Evolutionary conservation across 2,797 vertebrate genomes (phyloP).

Genomic region (Sebastes umbrosus): DNA sequence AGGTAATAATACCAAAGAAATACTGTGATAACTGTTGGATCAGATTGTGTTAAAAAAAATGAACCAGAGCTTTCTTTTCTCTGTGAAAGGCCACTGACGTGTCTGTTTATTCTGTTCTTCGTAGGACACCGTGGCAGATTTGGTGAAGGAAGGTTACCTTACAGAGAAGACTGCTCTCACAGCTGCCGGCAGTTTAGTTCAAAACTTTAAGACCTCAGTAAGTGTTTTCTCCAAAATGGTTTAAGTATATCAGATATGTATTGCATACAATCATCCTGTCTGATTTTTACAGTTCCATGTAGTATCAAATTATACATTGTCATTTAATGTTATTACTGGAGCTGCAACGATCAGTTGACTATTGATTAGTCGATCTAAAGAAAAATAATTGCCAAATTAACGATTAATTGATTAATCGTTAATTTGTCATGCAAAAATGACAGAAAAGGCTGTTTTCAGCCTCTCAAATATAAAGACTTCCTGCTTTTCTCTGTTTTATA

Average conservation of each 20-base stretch:
- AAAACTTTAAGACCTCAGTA: conserved; percentile 84
- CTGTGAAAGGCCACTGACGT: not conserved
- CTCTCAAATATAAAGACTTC: too few species aligned
- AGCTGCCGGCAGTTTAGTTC: conserved; percentile 84
- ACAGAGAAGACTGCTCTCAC: conserved; percentile 85
- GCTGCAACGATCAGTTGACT: too few species aligned
- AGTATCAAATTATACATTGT: not conserved
- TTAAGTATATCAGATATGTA: not conserved
- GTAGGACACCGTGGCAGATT: conserved; percentile 84
- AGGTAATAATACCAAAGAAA: conserved; percentile 75
- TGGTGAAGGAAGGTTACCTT: conserved; percentile 85
- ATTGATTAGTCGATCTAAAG: too few species aligned
- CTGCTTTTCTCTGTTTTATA: too few species aligned
- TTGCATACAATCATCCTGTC: not conserved
- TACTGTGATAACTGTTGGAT: not conserved
- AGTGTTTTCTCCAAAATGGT: conserved; percentile 56
- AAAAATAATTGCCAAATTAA: too few species aligned
- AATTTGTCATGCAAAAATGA: too few species aligned
- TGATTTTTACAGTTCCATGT: not conserved
- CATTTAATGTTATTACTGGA: not conserved
- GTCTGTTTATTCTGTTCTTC: not conserved
- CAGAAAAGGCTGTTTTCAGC: too few species aligned
- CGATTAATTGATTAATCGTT: too few species aligned
- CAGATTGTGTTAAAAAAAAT: not conserved
- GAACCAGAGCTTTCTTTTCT: not conserved